Conservation (phyloP, 2,797 vertebrate genomes). For the Hippopotamyrus pictus region DNA sequence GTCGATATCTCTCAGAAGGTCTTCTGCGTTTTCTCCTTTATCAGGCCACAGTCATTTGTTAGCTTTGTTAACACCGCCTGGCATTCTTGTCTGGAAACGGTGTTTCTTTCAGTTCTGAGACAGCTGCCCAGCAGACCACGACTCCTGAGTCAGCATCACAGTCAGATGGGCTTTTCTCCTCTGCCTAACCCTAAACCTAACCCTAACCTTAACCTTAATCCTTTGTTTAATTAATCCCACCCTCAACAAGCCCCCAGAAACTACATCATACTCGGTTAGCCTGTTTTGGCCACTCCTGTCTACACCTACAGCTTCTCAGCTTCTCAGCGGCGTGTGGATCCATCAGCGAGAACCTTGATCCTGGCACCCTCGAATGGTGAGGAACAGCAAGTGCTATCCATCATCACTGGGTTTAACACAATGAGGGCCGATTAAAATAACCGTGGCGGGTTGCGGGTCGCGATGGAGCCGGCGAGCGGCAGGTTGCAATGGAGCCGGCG, state of each 20-base stretch:
- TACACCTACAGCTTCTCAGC: neutral
- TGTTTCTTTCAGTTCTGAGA: neutral
- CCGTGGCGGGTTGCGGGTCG: no score
- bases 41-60: neutral
- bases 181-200: neutral
- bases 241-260: neutral
- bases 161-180: neutral
- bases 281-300: neutral
- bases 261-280: neutral
- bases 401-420: neutral
- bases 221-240: neutral
- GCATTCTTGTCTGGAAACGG: neutral
- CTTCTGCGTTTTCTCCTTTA: neutral
- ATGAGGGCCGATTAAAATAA: neutral
- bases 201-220: neutral
- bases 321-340: neutral
- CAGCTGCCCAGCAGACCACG: neutral
- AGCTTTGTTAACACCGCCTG: neutral
- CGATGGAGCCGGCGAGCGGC: no score
- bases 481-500: no score
- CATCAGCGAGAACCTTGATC: neutral
- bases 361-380: neutral
- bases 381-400: neutral
- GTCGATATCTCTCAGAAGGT: neutral
- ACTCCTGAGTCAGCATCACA: neutral